phyloP scores from a whole-genome alignment of 2,888 invertebrate genomes.

The Pollenia griseotomentosa region DNA sequence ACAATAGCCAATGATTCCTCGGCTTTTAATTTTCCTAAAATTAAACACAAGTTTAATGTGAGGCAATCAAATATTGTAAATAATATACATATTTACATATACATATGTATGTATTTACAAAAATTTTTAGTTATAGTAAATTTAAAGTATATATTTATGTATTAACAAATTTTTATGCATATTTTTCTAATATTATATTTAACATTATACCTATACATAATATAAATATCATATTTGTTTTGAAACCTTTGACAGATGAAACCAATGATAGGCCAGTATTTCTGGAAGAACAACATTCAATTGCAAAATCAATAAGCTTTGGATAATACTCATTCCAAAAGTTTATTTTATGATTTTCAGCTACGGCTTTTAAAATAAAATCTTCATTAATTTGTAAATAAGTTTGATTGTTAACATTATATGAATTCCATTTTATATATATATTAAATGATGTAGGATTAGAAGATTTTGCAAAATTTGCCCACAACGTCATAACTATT shows the following conservation, averaged over 20 bases:
- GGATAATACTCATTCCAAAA: slow-evolving; percentile 95
- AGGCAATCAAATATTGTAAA: no score
- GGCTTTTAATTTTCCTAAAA: not conserved
- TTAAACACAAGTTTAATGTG: not conserved
- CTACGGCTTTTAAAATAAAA: slow-evolving; percentile 90
- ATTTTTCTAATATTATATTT: slow-evolving; percentile 16
- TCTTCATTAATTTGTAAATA: slow-evolving; percentile 90
- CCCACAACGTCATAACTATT: slow-evolving; percentile 92
- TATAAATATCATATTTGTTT: slow-evolving; percentile 50
- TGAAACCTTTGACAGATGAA: slow-evolving; percentile 62
- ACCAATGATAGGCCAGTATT: slow-evolving; percentile 45
- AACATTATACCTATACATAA: slow-evolving; percentile 55
- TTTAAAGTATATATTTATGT: slow-evolving; percentile 38
- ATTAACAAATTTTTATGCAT: slow-evolving; percentile 58
- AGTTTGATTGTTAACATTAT: slow-evolving; percentile 88
- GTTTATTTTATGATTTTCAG: slow-evolving; percentile 91
- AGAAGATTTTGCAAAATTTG: slow-evolving; percentile 90
- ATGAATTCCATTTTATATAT: slow-evolving; percentile 91
- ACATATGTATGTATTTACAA: not conserved
- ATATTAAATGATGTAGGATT: slow-evolving; percentile 89
- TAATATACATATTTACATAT: not conserved
- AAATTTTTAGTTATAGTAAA: not conserved
- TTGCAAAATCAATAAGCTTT: slow-evolving; percentile 89
- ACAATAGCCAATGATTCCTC: no score
- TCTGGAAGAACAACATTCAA: slow-evolving; percentile 87